These are phyloP conservation scores for Bufo bufo DNA, from an alignment of 2,113 vertebrate genomes.

Conservation along the genomic window DNA sequence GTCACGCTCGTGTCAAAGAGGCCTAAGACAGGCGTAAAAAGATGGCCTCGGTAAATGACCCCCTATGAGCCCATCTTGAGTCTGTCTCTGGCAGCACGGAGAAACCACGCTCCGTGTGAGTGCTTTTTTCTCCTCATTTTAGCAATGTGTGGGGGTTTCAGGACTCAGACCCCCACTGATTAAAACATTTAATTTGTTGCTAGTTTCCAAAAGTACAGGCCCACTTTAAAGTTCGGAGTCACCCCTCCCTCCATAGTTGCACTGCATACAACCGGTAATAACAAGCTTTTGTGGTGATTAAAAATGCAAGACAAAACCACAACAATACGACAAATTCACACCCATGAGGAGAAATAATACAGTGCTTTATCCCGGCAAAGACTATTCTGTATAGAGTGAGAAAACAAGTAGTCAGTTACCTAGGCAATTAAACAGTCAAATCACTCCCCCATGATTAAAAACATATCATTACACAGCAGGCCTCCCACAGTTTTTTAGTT, in stretches of 20 bases:
- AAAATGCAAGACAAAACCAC: slow-evolving; percentile 8
- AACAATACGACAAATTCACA: slow-evolving; percentile 20
- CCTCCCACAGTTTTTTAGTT: slow-evolving; percentile 15
- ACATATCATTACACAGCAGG: slow-evolving; percentile 46
- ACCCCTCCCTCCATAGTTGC: not conserved
- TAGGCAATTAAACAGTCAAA: slow-evolving; percentile 39
- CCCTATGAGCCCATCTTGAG: too few relatives aligned
- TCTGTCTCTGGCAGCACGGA: too few relatives aligned
- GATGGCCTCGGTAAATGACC: too few relatives aligned
- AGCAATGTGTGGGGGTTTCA: too few relatives aligned
- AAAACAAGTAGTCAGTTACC: slow-evolving; percentile 26
- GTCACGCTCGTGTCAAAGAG: too few relatives aligned
- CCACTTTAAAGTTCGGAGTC: too few relatives aligned
- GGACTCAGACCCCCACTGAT: too few relatives aligned
- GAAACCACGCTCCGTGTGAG: too few relatives aligned
- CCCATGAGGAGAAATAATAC: slow-evolving; percentile 10
- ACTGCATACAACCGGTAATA: not conserved
- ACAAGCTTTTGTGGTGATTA: slow-evolving; percentile 5
- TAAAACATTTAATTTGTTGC: too few relatives aligned
- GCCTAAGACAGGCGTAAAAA: too few relatives aligned
- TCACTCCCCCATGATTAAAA: slow-evolving; percentile 33
- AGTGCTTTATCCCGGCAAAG: slow-evolving; percentile 10
- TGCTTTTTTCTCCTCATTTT: too few relatives aligned
- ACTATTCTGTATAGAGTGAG: not conserved
- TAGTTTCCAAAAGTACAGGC: too few relatives aligned